Base-by-base conservation (phyloP, 2,888 invertebrate genomes). In the Phlogophora meticulosa region DNA sequence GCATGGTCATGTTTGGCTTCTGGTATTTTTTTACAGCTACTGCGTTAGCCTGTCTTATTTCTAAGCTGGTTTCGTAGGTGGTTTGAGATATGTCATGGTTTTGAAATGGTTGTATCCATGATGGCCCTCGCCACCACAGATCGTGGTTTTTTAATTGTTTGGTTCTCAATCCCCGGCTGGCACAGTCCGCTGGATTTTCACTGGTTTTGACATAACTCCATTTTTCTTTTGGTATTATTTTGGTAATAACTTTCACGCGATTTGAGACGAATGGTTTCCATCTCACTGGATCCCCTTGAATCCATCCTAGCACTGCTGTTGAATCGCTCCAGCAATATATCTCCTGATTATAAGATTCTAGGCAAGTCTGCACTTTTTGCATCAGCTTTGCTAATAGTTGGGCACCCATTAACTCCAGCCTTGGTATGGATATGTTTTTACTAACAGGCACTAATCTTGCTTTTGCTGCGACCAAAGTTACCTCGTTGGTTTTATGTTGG, bases 331-430 rank as follows among this genome's bases (percentile, higher is more conserved):
- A 48, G n/a, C 48, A 48, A 48, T 28, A 48, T 48, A 28, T 24
- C 28, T 28, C 48, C 4, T 24, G 48, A 0, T n/a, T 28, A 24
- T 48, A 45, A 45, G 45, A n/a, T n/a, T n/a, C n/a, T n/a, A n/a
- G n/a, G n/a, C n/a, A n/a, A n/a, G n/a, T 45, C 5, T 49, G 32
- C 1, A 32, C 49, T 32, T 49, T 49, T 32, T 49, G 49, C 49
- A 49, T 49, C 17, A 49, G 28, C 32, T 49, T 32, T 17, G 32
- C 11, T 34, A 49, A 34, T 32, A 49, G 17, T 32, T 51, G 51
- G 13, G 51, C 51, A 51, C 51, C 51, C 34, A 36, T 51, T 34
- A 36, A 36, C 9, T 51, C 51, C 34, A 51, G 9, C 20, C 51
- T 51, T 36, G 34, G 34, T 51, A 51, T 51, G 1, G 51, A 36